Evolutionary conservation across 2,797 vertebrate genomes (phyloP).

Genomic region (Phyllotis vaccarum): DNA sequence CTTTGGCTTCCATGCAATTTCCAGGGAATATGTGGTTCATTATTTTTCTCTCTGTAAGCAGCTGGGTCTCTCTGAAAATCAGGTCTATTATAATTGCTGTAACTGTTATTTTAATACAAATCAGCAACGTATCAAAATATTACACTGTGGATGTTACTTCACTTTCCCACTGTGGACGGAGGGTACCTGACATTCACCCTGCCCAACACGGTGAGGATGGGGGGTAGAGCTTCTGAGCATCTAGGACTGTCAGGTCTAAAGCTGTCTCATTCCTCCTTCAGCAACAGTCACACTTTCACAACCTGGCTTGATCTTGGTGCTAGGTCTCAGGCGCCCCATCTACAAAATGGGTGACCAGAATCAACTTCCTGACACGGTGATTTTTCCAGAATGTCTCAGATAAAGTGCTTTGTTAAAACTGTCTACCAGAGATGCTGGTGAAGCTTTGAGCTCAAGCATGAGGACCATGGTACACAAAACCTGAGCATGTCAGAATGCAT

Average conservation of each 20-base stretch:
- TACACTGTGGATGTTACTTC: constrained; percentile 48
- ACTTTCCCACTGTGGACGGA: constrained; percentile 32
- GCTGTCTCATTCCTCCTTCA: background rate
- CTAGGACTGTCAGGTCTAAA: background rate
- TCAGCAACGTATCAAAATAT: constrained; percentile 86
- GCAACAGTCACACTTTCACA: fast-evolving
- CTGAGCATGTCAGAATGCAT: background rate
- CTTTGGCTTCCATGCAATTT: constrained; percentile 14
- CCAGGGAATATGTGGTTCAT: constrained; percentile 44
- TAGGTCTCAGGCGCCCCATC: background rate
- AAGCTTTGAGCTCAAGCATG: background rate
- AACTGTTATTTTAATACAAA: constrained; percentile 87
- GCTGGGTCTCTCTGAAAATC: constrained; percentile 78
- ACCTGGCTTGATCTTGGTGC: fast-evolving
- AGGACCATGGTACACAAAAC: background rate
- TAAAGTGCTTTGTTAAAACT: no score
- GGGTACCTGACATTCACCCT: background rate
- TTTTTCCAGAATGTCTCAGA: background rate
- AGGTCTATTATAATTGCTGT: constrained; percentile 80
- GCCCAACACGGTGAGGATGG: fast-evolving
- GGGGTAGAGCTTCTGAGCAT: background rate
- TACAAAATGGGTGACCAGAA: fast-evolving
- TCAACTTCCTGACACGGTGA: background rate
- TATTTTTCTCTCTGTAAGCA: constrained; percentile 77
- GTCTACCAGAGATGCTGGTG: background rate